Evolutionary conservation across 2,797 vertebrate species (phyloP).

Genomic region (Lepilemur septentrionalis): DNA sequence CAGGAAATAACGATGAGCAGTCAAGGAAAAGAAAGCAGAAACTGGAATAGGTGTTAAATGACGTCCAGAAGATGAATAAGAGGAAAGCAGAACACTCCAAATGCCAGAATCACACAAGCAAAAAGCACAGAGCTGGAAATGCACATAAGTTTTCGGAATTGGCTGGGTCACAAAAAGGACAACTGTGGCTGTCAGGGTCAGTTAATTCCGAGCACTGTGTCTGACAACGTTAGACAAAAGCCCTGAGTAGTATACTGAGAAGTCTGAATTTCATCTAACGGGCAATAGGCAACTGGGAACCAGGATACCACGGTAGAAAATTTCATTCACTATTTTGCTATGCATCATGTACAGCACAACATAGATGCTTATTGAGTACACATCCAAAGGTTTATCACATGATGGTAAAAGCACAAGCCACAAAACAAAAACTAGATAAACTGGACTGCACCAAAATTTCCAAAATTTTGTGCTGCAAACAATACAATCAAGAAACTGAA

Average conservation of each 20-base stretch:
- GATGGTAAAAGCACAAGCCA: background rate
- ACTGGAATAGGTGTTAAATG: background rate
- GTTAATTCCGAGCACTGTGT: background rate
- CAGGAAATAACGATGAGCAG: background rate
- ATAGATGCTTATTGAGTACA: background rate
- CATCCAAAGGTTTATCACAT: background rate
- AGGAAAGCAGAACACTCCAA: background rate
- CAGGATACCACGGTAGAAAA: background rate
- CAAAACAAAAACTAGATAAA: background rate
- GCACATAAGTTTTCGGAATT: background rate
- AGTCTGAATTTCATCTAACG: background rate
- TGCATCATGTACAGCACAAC: background rate
- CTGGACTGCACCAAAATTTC: background rate
- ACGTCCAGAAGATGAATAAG: background rate
- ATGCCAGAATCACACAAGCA: background rate
- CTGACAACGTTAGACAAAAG: background rate
- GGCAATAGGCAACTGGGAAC: background rate
- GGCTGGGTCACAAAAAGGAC: background rate
- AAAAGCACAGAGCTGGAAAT: background rate
- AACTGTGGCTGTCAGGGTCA: background rate
- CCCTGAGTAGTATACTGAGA: background rate
- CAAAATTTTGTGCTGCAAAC: background rate
- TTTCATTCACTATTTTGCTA: slow-evolving; percentile 9
- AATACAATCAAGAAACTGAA: background rate
- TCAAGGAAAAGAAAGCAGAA: background rate